These are phyloP conservation scores for Sympetrum striolatum DNA, from an alignment of 2,888 invertebrate species.

Conservation along the genomic window DNA sequence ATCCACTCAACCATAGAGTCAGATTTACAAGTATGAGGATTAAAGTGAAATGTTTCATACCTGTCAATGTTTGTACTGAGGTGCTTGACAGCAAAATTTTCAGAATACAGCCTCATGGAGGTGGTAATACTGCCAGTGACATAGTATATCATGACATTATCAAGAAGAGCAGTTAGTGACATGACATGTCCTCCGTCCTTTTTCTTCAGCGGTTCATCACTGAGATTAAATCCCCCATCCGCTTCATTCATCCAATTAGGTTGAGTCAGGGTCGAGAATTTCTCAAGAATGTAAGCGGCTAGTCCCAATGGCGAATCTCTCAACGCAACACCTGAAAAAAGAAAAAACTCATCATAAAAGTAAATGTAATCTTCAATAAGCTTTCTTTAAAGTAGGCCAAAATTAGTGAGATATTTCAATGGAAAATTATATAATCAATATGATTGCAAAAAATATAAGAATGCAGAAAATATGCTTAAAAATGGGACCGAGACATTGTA, in stretches of 20 bases:
- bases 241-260: constrained; percentile 59
- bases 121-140: constrained; percentile 59
- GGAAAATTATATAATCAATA: no score
- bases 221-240: constrained; percentile 72
- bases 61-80: neutral
- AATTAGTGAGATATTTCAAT: no score
- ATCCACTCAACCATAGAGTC: no score
- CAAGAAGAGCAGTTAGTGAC: constrained; percentile 67
- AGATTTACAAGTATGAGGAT: no score
- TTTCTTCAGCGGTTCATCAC: constrained; percentile 64
- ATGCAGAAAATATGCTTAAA: no score
- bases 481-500: no score
- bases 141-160: constrained; percentile 66
- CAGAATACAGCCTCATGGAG: constrained; percentile 59
- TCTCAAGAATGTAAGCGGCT: constrained; percentile 65
- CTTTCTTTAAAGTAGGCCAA: no score
- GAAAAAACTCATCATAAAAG: neutral
- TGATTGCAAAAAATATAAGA: no score
- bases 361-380: no score
- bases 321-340: constrained; percentile 58
- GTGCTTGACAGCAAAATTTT: neutral
- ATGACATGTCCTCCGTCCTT: neutral
- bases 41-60: neutral
- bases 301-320: constrained; percentile 63
- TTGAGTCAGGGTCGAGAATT: constrained; percentile 67